Percentiles rank a stretch among this genome's conserved stretches.
phyloP scores from a whole-genome alignment of 2,888 invertebrate species.

The Cheilosia pagana region DNA sequence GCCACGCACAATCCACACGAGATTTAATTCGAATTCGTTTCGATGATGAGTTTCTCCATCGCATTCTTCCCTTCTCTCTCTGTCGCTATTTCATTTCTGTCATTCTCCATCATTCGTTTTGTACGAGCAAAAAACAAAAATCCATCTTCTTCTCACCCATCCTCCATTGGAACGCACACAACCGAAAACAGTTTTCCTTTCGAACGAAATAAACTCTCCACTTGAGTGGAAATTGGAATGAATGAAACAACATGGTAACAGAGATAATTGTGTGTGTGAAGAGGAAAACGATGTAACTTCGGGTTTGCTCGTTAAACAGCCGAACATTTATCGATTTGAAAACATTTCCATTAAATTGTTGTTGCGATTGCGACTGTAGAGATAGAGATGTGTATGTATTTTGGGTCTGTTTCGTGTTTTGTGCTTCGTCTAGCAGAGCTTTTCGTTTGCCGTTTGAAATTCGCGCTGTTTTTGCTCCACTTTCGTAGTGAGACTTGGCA shows the following conservation, averaged over 20 bases:
- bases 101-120: slow-evolving; percentile 7
- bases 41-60: slow-evolving; percentile 40
- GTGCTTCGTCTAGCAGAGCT: slow-evolving; percentile 26
- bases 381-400: not conserved
- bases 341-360: slow-evolving; percentile 44
- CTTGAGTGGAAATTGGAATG: slow-evolving; percentile 45
- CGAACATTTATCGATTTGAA: slow-evolving; percentile 69
- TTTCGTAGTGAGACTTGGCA: slow-evolving; percentile 45
- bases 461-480: slow-evolving; percentile 48
- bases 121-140: slow-evolving; percentile 15
- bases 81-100: not conserved
- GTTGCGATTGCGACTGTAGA: slow-evolving; percentile 5
- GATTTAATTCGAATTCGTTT: not conserved
- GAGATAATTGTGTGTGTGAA: not conserved
- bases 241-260: slow-evolving; percentile 4
- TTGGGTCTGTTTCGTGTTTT: slow-evolving; percentile 1
- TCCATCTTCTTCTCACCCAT: not conserved
- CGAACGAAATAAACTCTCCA: slow-evolving; percentile 24
- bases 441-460: slow-evolving; percentile 15
- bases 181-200: not conserved
- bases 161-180: not conserved
- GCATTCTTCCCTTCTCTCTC: slow-evolving; percentile 13
- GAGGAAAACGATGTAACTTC: slow-evolving; percentile 18
- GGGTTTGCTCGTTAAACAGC: slow-evolving; percentile 16
- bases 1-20: not conserved